Percentiles rank a stretch among this genome's conserved stretches.
These are phyloP conservation scores for Frieseomelitta varia DNA, from an alignment of 1,140 invertebrate species.

Conservation along the genomic window DNA sequence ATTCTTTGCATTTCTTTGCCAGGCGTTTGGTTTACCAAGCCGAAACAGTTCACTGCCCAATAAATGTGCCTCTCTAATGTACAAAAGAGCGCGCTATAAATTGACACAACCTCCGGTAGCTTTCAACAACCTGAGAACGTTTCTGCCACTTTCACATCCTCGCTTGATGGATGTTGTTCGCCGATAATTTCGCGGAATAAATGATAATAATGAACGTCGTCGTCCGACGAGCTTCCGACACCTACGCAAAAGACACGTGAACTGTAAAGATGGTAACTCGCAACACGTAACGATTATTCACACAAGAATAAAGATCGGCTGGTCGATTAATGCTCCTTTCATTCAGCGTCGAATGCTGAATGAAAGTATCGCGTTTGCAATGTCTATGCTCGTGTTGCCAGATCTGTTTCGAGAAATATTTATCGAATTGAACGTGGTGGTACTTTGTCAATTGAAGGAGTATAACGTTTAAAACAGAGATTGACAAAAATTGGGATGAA, in stretches of 20 bases:
- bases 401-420: too few relatives aligned
- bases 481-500: too few relatives aligned
- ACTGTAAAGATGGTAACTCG: background rate
- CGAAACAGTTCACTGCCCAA: conserved; percentile 28
- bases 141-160: background rate
- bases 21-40: background rate
- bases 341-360: background rate
- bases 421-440: too few relatives aligned
- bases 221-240: too few relatives aligned
- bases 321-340: background rate
- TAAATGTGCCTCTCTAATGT: background rate
- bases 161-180: too few relatives aligned
- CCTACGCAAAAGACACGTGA: too few relatives aligned
- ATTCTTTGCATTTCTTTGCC: conserved; percentile 35
- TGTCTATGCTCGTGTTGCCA: background rate
- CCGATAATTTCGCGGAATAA: too few relatives aligned
- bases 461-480: too few relatives aligned
- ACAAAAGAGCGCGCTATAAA: background rate
- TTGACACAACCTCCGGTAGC: background rate
- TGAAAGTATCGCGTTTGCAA: background rate
- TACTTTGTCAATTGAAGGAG: too few relatives aligned
- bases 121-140: background rate
- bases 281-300: background rate
- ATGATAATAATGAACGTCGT: too few relatives aligned
- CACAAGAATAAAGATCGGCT: background rate